Evolutionary conservation across 2,888 invertebrate genomes (phyloP).

Genomic region (Acrobasis consociella): DNA sequence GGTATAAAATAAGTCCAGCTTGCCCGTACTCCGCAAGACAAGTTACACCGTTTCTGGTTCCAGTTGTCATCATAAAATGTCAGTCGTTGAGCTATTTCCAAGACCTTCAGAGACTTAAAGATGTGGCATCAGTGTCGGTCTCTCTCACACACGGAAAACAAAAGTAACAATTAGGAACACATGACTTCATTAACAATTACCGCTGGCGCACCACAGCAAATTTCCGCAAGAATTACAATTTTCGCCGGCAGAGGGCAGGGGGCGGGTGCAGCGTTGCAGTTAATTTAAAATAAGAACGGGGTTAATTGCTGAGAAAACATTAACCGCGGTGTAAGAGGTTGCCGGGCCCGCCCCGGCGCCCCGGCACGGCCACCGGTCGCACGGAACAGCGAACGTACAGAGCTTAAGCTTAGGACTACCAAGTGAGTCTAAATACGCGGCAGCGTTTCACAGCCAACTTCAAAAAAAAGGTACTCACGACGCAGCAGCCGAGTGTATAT

Average conservation of each 20-base stretch:
- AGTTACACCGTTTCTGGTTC: too few species aligned
- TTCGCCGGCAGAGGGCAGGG: neutral
- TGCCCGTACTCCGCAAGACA: too few species aligned
- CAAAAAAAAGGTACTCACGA: too few species aligned
- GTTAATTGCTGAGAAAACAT: conserved; percentile 23
- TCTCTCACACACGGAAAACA: too few species aligned
- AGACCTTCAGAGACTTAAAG: too few species aligned
- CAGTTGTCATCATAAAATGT: too few species aligned
- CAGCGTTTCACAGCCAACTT: too few species aligned
- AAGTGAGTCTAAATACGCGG: too few species aligned
- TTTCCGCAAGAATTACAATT: neutral
- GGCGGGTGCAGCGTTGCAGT: conserved; percentile 6
- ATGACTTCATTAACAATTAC: neutral
- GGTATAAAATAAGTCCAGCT: too few species aligned
- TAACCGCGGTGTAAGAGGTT: neutral
- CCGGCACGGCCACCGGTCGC: neutral
- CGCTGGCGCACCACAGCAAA: neutral
- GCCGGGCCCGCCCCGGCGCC: neutral
- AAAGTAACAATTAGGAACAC: neutral
- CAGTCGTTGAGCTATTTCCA: too few species aligned
- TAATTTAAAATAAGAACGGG: conserved; percentile 17
- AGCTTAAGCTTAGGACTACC: neutral
- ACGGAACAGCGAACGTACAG: neutral
- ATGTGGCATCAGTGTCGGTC: too few species aligned
- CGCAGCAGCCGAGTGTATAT: too few species aligned